Base-by-base conservation (phyloP, 2,888 invertebrate genomes). In the Tetropium fuscum region DNA sequence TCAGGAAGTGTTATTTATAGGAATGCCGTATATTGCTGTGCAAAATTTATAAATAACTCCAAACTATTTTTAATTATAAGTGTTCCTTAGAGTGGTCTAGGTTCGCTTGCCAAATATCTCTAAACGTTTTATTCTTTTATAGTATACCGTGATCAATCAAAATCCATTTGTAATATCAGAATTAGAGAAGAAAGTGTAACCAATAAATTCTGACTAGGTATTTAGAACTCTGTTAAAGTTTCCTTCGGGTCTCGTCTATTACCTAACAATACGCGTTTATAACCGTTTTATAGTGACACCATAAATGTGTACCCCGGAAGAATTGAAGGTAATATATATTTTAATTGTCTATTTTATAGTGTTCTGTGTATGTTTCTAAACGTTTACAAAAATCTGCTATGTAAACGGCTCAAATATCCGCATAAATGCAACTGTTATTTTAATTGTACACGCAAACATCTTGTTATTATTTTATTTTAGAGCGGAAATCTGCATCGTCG, bases 221-320 rank as follows among this genome's bases (percentile, higher is more conserved):
- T n/a, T n/a, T n/a, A n/a, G n/a, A n/a, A n/a, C n/a, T n/a, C n/a
- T n/a, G n/a, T n/a, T n/a, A n/a, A n/a, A n/a, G n/a, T n/a, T n/a
- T n/a, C n/a, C n/a, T n/a, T n/a, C n/a, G n/a, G n/a, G n/a, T n/a
- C n/a, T n/a, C n/a, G n/a, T n/a, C n/a, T n/a, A n/a, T n/a, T n/a
- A n/a, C n/a, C n/a, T n/a, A n/a, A n/a, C n/a, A n/a, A n/a, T n/a
- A n/a, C n/a, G n/a, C n/a, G n/a, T n/a, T n/a, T n/a, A n/a, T n/a
- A n/a, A n/a, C n/a, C n/a, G n/a, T n/a, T n/a, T n/a, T n/a, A n/a
- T 34, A 34, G 6, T 32, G 15, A 34, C 6, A 41, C 15, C 38
- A 57, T 55, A 59, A 70, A 83, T 84, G 84, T 84, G 83, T 73
- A 82, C 83, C 55, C 82, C 82, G 55, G 82, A 83, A 72, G 83